phyloP scores from a whole-genome alignment of 92 coral and sea anemone species.

The Nematostella vectensis region DNA sequence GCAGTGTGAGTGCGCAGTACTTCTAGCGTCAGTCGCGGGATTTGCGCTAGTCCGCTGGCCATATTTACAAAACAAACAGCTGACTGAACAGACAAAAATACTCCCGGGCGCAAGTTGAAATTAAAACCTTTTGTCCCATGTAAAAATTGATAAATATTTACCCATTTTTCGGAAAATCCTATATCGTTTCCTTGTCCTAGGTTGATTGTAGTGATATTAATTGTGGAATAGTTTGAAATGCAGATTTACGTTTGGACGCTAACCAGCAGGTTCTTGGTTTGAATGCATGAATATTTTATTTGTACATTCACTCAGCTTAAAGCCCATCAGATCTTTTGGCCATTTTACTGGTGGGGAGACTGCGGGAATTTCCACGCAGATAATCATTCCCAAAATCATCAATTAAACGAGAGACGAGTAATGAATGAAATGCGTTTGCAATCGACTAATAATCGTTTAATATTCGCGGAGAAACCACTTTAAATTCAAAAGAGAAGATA shows the following conservation, averaged over 20 bases:
- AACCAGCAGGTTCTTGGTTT: neutral
- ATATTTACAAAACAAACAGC: conserved; percentile 33
- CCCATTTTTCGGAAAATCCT: too few relatives aligned
- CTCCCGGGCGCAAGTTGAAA: neutral
- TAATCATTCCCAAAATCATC: too few relatives aligned
- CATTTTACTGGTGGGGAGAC: neutral
- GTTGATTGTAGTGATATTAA: too few relatives aligned
- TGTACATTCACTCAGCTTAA: neutral
- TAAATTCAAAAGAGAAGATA: too few relatives aligned
- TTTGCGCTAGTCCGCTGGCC: conserved; percentile 28
- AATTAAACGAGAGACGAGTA: too few relatives aligned
- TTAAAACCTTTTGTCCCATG: neutral
- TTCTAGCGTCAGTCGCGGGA: conserved; percentile 67
- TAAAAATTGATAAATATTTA: too few relatives aligned
- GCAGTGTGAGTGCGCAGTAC: conserved; percentile 79
- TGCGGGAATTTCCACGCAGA: too few relatives aligned
- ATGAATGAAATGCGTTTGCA: too few relatives aligned
- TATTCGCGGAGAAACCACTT: too few relatives aligned
- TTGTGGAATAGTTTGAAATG: too few relatives aligned
- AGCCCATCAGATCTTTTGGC: neutral
- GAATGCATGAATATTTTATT: neutral
- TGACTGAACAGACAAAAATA: conserved; percentile 10
- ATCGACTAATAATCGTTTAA: too few relatives aligned
- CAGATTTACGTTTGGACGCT: neutral
- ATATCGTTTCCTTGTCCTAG: too few relatives aligned